Evolutionary conservation across 2,888 invertebrate species (phyloP), one percentile per base, ranked within the genome.

Genomic region (Andrena hattorfiana): DNA sequence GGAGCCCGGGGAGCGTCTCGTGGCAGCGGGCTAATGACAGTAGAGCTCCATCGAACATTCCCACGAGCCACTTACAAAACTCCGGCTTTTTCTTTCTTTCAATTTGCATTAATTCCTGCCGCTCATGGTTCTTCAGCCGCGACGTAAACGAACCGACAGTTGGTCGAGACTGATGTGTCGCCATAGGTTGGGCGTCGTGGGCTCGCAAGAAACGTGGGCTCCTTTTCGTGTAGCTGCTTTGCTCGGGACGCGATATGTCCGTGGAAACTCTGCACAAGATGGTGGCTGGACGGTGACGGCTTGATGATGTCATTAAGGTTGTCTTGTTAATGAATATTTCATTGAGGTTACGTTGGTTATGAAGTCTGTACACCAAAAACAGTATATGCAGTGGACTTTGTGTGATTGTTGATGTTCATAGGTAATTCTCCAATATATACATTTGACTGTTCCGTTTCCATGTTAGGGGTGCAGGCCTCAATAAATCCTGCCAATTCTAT

Each of bases 1-100:
- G 90, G 89, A 90, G 90, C 87, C 90, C 4, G 42, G 42, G 42
- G 88, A 90, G 91, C 89, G 89, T 91, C 91, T 89, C 90, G 90
- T 90, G 91, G 89, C 88, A 88, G 73, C 73, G 51, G 63, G 62
- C 78, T 75, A 77, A 77, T 72, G 75, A 80, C 20, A 83, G 66
- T 64, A 59, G 54, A 75, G 54, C 67, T 71, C 70, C 54, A 67
- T 77, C 68, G 73, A 77, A 81, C 85, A 83, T 88, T 87, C 89
- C 85, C 86, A 86, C 89, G 85, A 85, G 77, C 81, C 85, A 67
- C 74, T 85, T 80, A 75, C 62, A 67, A 85, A 85, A 69, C 77
- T 56, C 48, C 79, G 56, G 60, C 42, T 30, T 71, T 68, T 28
- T 23, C 59, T 60, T 51, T 48, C 49, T 73, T 42, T 42, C 42